A percentile compares a stretch with the other conserved stretches of the same genome.
phyloP scores from a whole-genome alignment of 2,888 invertebrate species.

The Diabrotica balteata region DNA sequence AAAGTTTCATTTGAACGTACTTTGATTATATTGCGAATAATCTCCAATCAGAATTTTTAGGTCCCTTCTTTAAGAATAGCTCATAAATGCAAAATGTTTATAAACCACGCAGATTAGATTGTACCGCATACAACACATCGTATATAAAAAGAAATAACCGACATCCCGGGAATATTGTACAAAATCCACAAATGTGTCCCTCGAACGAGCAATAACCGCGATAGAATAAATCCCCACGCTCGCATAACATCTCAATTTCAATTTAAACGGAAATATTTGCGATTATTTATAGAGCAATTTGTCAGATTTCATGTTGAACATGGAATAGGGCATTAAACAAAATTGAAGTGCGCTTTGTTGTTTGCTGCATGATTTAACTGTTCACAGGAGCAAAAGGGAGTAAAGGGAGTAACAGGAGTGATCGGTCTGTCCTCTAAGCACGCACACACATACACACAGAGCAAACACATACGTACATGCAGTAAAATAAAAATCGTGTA shows the following conservation, averaged over 20 bases:
- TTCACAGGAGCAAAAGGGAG: background rate
- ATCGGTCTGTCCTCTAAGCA: background rate
- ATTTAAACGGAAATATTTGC: constrained; percentile 21
- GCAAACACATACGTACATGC: background rate
- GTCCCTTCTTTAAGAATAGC: no score
- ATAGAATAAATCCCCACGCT: constrained; percentile 11
- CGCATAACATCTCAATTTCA: constrained; percentile 24
- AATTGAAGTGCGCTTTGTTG: constrained; percentile 28
- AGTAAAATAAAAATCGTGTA: constrained; percentile 5
- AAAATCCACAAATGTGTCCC: constrained; percentile 18
- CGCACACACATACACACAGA: background rate
- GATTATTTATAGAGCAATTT: constrained; percentile 27
- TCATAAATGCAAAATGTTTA: no score
- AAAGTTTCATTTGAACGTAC: no score
- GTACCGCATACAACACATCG: background rate
- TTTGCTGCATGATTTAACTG: constrained; percentile 30
- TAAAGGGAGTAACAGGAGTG: background rate
- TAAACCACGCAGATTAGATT: no score
- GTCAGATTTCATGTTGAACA: constrained; percentile 29
- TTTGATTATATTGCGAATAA: no score
- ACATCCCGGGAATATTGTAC: constrained; percentile 2
- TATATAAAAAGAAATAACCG: constrained; percentile 4
- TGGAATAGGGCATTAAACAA: constrained; percentile 23
- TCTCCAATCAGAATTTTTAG: no score
- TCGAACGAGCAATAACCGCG: constrained; percentile 12